A percentile compares a stretch with the other conserved stretches of the same genome.
phyloP scores from a whole-genome alignment of 1,140 invertebrate species.

The Homalodisca vitripennis region DNA sequence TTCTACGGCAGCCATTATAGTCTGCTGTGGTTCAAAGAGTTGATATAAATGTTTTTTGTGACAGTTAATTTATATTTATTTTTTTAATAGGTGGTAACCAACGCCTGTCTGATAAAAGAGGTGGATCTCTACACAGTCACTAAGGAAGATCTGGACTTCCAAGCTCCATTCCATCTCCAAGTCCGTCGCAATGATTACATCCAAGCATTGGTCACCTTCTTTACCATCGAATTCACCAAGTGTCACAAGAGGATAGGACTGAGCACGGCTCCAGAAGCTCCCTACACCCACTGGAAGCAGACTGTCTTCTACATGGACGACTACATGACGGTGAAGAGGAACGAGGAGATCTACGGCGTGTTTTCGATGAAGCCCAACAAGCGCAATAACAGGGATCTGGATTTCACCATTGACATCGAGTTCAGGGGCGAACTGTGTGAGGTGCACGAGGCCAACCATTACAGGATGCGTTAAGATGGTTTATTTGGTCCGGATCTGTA shows the following conservation, averaged over 20 bases:
- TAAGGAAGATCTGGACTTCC: slow-evolving; percentile 91
- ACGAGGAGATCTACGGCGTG: slow-evolving; percentile 88
- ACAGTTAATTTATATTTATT: no score
- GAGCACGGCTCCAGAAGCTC: slow-evolving; percentile 95
- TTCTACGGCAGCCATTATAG: no score
- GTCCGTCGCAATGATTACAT: slow-evolving; percentile 95
- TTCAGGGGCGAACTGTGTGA: slow-evolving; percentile 95
- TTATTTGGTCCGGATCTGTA: no score
- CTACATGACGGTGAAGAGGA: slow-evolving; percentile 86
- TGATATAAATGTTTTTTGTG: no score
- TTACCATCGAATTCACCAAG: slow-evolving; percentile 99
- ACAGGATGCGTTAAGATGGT: slow-evolving; percentile 99
- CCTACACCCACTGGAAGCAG: slow-evolving; percentile 99
- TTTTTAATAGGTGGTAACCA: slow-evolving; percentile 58
- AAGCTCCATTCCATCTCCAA: slow-evolving; percentile 83
- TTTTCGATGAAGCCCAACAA: slow-evolving; percentile 95
- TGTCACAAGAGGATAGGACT: slow-evolving; percentile 99
- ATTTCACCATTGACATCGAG: slow-evolving; percentile 90
- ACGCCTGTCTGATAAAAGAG: slow-evolving; percentile 85
- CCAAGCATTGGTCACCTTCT: slow-evolving; percentile 97
- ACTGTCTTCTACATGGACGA: slow-evolving; percentile 99
- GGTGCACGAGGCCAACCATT: slow-evolving; percentile 86
- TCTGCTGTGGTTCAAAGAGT: no score
- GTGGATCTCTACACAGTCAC: slow-evolving; percentile 97
- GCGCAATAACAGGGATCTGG: slow-evolving; percentile 95